Base-by-base conservation (phyloP, 2,888 invertebrate genomes). In the Leptinotarsa juncta region DNA sequence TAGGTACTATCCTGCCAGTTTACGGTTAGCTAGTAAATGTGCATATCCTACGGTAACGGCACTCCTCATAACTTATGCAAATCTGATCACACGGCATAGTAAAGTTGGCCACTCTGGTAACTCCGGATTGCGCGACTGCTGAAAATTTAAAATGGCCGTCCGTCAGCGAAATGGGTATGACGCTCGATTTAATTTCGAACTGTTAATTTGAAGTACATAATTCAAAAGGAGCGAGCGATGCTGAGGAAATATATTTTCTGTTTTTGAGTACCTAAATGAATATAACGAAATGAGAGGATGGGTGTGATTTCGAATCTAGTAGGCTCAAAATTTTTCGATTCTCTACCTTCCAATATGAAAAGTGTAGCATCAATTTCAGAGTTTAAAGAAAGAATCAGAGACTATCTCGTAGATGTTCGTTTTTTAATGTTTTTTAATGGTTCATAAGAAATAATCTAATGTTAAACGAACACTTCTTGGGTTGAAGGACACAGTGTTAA, bases 151-250 rank as follows among this genome's bases (percentile, higher is more conserved):
- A 72, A 70, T 70, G 67, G 70, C 51, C 66, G 72, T 72, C 26
- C 70, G 70, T 72, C 55, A 72, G 60, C 67, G 70, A n/a, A 67
- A 53, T 53, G 55, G 51, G 68, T 67, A 65, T 53, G 71, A 74
- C 66, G 74, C 71, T 71, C 75, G 62, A 70, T 72, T 75, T 72
- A 72, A 75, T 75, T 70, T 67, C 23, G 48, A 66, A 55, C 75
- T 67, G 72, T 70, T 75, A 75, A 75, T 75, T 69, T 72, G 72
- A 67, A 67, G 60, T 75, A 26, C 67, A 75, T 75, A 70, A 75
- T 75, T 75, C 75, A 75, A 71, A 65, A 26, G 71, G 67, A 70
- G 71, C 71, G 71, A 70, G 71, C 68, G 51, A 71, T 67, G 74
- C 18, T 71, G 70, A 67, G 67, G 67, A 57, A 57, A 57, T 57